Evolutionary conservation across 2,888 invertebrate genomes (phyloP), one percentile per base, ranked within the genome.

Genomic region (Mechanitis mazaeus): DNA sequence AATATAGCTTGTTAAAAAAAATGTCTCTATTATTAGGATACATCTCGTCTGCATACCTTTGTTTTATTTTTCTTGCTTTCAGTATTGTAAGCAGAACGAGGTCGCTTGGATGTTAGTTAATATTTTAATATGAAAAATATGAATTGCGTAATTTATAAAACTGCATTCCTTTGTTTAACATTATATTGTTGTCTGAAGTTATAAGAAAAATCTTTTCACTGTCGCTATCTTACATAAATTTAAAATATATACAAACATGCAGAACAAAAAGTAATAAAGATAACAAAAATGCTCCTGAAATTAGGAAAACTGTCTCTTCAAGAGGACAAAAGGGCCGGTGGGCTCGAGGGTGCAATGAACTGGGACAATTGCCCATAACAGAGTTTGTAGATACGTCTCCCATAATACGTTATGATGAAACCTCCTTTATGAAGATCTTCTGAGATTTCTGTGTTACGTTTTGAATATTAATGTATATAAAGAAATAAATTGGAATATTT

Each of bases 281-380:
- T 55, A 64, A 66, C 58, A 63, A 68, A 56, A 64, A 69, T 64
- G 64, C 54, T 64, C 62, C 65, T 61, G 61, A 70, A 69, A 71
- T 72, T 70, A 73, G 70, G 69, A 67, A 70, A 75, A 74, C 70
- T 65, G 58, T 69, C 69, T 67, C 71, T 73, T 70, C 71, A 71
- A 68, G 65, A 65, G 61, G 64, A 65, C 67, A 63, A 67, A 63
- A 67, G 69, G 64, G 68, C 70, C 68, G 75, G 71, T 73, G 70
- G 76, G 69, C 83, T 77, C 80, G 58, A 61, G 82, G 79, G 83
- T 74, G 73, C 76, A 75, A 79, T 81, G 77, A 75, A 73, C 75
- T 71, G 70, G 69, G 70, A 76, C 77, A 76, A 81, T 81, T 76
- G 79, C 74, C 79, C 73, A 79, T 82, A 77, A 74, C 78, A 79